A percentile compares a stretch with the other conserved stretches of the same genome.
phyloP scores from a whole-genome alignment of 1,140 invertebrate species.

The Drosophila athabasca region DNA sequence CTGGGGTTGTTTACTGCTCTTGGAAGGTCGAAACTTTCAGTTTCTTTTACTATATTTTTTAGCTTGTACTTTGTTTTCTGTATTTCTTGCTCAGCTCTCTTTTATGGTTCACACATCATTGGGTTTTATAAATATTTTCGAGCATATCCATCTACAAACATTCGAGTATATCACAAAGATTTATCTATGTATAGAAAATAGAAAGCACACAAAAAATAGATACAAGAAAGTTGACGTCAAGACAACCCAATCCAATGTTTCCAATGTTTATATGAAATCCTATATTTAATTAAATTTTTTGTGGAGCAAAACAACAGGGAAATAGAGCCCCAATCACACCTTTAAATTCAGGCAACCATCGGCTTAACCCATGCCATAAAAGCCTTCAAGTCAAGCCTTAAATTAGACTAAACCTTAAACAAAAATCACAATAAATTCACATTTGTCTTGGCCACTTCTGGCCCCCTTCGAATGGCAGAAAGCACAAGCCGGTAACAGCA shows the following conservation, averaged over 20 bases:
- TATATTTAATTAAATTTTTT: conserved; percentile 38
- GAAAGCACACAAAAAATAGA: conserved; percentile 23
- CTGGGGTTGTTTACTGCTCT: conserved; percentile 41
- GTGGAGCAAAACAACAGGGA: not conserved
- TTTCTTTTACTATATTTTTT: conserved; percentile 28
- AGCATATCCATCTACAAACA: conserved; percentile 6
- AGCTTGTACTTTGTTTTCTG: conserved; percentile 37
- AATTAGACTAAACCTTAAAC: no score
- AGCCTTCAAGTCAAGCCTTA: no score
- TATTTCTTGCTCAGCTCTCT: conserved; percentile 13
- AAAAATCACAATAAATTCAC: no score
- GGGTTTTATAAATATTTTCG: conserved; percentile 56
- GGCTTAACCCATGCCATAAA: no score
- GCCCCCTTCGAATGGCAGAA: not conserved
- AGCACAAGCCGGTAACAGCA: not conserved
- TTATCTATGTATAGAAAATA: conserved; percentile 33
- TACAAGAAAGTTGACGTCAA: conserved; percentile 55
- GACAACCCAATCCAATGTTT: conserved; percentile 31
- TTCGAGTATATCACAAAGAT: conserved; percentile 44
- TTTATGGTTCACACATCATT: conserved; percentile 56
- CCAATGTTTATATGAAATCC: conserved; percentile 54
- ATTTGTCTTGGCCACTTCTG: not conserved
- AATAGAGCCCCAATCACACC: not conserved
- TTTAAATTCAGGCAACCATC: no score
- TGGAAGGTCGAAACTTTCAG: conserved; percentile 47